Evolutionary conservation across 1,140 invertebrate genomes (phyloP).

Genomic region (Tetramorium simillimum): DNA sequence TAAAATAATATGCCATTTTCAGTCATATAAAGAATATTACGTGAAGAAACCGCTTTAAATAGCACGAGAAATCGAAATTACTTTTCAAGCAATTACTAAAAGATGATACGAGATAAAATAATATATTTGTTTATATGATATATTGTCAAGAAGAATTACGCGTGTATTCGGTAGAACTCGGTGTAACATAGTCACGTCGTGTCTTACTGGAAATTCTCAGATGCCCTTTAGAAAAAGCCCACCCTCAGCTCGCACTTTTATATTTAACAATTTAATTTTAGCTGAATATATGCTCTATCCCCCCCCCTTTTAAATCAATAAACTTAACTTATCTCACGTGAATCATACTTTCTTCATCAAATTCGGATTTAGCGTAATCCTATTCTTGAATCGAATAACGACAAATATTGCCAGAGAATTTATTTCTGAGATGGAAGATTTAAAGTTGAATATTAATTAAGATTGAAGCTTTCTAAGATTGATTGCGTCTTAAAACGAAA

Average conservation of each 20-base stretch:
- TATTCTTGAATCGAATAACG: neutral
- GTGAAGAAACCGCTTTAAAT: neutral
- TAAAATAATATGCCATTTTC: neutral
- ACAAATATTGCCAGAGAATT: neutral
- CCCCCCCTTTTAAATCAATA: neutral
- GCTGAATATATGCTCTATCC: neutral
- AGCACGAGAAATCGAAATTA: neutral
- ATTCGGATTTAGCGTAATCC: neutral
- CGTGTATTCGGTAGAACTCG: neutral
- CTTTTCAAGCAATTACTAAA: neutral
- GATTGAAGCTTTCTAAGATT: neutral
- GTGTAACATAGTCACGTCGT: neutral
- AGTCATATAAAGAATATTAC: neutral
- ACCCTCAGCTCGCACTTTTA: conserved; percentile 22
- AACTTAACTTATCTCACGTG: neutral
- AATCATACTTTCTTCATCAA: neutral
- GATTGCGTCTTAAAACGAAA: neutral
- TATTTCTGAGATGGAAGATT: neutral
- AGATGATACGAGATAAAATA: neutral
- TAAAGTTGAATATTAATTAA: neutral
- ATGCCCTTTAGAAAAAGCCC: conserved; percentile 30
- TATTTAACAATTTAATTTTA: conserved; percentile 53
- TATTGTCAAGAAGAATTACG: neutral
- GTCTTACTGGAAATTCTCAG: conserved; percentile 11
- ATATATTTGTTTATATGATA: neutral